Base-by-base conservation (phyloP, 2,113 vertebrate species). In the Oriolus oriolus region DNA sequence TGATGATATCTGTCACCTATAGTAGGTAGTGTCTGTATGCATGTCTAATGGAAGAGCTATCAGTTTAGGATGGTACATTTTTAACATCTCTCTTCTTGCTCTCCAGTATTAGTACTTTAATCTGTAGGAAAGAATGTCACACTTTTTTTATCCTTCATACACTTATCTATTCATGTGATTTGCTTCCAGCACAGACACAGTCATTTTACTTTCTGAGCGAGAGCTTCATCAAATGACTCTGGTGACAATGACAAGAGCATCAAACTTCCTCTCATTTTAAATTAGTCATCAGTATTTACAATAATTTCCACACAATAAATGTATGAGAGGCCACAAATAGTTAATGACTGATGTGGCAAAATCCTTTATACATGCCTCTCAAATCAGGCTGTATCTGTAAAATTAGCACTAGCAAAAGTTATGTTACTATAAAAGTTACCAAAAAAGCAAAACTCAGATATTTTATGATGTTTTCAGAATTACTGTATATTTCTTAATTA, bases 311-410 rank as follows among this genome's bases (percentile, higher is more conserved):
- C 7, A 31, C 6, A 73, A 35, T 8, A 31, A 23, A 11, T 65
- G 12, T 18, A 13, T 45, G 8, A 90, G 11, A 80, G 14, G 7
- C 27, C 18, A 66, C 7, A 45, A 59, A 66, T 63, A 57, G 6
- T 83, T 86, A 7, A 63, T 63, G 27, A 27, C 37, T 42, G 37
- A 47, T 89, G n/a, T 52, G 19, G 61, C 8, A 90, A 83, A 90
- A 27, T 1, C 4, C 15, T 64, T 90, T 41, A 31, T 39, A 42
- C 0, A 0, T n/a, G 8, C 11, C 28, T 76, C 10, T 60, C 31
- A 49, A 39, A n/a, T 54, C 14, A 59, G 11, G 6, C 79, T 2
- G 0, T 41, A 57, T 31, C 31, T 44, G 5, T 66, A 60, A 64
- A 81, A 50, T 11, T 64, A 54, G 2, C 4, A 3, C 11, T 47